A percentile compares a stretch with the other conserved stretches of the same genome.
Conservation (phyloP, 2,113 vertebrate genomes). For the Anas platyrhynchos region DNA sequence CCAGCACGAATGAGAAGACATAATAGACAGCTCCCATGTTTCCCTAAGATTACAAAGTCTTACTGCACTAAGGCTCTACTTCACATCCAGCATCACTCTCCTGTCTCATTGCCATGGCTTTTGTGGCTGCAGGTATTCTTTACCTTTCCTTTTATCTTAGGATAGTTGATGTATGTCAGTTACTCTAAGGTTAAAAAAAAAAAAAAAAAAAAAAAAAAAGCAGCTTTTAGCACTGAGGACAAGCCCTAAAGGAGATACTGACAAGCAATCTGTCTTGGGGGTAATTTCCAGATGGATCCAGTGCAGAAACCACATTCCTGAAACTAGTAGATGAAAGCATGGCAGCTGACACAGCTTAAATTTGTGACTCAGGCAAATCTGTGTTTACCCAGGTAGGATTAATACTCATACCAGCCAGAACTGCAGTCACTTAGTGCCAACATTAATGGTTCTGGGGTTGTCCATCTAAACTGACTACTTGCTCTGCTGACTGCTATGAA, state of each 20-base stretch:
- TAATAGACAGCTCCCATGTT: background rate
- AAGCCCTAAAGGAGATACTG: background rate
- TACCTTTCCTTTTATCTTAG: background rate
- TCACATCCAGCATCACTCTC: background rate
- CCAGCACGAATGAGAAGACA: background rate
- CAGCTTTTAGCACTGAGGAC: background rate
- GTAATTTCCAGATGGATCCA: conserved; percentile 39
- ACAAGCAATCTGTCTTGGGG: background rate
- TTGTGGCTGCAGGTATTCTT: background rate
- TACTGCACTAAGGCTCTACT: background rate
- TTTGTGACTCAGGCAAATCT: conserved; percentile 19
- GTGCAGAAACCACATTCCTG: conserved; percentile 56
- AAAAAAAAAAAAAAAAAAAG: background rate
- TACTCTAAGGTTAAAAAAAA: background rate
- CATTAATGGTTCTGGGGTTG: background rate
- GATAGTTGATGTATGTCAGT: background rate
- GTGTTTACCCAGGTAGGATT: conserved; percentile 49
- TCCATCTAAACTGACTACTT: conserved; percentile 30
- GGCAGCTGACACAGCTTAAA: conserved; percentile 9
- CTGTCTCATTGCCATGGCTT: background rate
- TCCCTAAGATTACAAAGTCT: background rate
- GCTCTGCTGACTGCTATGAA: conserved; percentile 25
- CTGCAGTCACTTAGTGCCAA: background rate
- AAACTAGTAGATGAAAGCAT: conserved; percentile 45
- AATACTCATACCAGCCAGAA: conserved; percentile 27